Percentiles rank a stretch among this genome's conserved stretches.
Conservation (phyloP, 2,113 vertebrate genomes). For the Melanocharis versteri region DNA sequence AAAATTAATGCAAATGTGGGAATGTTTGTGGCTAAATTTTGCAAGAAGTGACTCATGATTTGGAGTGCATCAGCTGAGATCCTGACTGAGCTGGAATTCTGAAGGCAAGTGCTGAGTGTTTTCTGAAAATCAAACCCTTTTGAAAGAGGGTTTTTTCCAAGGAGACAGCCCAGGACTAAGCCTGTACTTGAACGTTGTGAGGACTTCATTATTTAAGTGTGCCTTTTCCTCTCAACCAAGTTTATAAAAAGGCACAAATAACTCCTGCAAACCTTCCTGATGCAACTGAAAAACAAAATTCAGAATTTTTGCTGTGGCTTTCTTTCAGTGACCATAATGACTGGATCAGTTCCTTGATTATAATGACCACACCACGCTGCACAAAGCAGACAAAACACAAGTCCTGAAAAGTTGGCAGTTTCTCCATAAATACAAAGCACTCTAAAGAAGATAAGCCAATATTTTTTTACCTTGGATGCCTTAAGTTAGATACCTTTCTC, state of each 20-base stretch:
- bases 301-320: background rate
- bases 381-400: background rate
- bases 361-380: background rate
- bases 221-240: background rate
- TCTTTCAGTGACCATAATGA: background rate
- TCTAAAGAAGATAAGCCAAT: background rate
- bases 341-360: background rate
- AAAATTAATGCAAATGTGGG: background rate
- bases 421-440: background rate
- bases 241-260: background rate
- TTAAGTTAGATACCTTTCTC: background rate
- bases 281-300: background rate
- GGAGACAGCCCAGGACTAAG: background rate
- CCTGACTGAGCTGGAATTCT: background rate
- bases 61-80: background rate
- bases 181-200: background rate
- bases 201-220: background rate
- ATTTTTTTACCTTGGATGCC: background rate
- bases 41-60: background rate
- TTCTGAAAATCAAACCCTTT: constrained; percentile 24
- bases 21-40: background rate
- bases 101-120: background rate
- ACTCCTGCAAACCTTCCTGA: background rate
- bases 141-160: background rate
- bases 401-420: background rate